Conservation (phyloP, 2,113 vertebrate genomes). For the Actenoides lindsayi region DNA sequence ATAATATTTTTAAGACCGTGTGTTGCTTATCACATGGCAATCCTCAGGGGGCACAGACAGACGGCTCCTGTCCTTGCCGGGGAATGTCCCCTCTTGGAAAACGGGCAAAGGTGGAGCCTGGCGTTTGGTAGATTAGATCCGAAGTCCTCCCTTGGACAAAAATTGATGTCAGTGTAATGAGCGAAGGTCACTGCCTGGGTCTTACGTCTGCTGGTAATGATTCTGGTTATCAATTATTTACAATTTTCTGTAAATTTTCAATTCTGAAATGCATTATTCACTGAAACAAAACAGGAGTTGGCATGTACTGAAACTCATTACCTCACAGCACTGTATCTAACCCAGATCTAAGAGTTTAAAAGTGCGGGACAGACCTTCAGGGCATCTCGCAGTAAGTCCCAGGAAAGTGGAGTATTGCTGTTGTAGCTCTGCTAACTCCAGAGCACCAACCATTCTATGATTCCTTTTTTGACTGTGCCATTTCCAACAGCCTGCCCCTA, state of each 20-base stretch:
- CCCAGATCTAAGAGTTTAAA: neutral
- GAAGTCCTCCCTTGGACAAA: neutral
- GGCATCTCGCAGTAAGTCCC: too few species aligned
- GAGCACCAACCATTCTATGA: neutral
- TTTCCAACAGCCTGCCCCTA: neutral
- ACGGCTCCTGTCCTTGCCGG: neutral
- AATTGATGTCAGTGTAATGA: neutral
- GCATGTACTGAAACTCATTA: neutral
- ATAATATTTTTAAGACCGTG: neutral
- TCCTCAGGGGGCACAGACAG: neutral
- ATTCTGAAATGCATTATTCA: neutral
- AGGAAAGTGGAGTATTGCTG: accelerated
- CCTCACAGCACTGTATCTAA: neutral
- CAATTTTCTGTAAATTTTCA: too few species aligned
- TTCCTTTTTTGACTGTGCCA: neutral
- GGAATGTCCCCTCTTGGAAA: neutral
- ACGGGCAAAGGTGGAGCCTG: neutral
- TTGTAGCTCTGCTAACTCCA: neutral
- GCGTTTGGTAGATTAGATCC: neutral
- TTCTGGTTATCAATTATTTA: neutral
- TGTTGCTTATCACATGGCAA: accelerated
- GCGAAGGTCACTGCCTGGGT: accelerated
- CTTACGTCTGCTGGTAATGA: neutral
- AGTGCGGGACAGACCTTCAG: accelerated
- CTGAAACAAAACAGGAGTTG: neutral